These are phyloP conservation scores for Troglohyphantes excavatus DNA, from an alignment of 2,888 invertebrate genomes.

Conservation along the genomic window DNA sequence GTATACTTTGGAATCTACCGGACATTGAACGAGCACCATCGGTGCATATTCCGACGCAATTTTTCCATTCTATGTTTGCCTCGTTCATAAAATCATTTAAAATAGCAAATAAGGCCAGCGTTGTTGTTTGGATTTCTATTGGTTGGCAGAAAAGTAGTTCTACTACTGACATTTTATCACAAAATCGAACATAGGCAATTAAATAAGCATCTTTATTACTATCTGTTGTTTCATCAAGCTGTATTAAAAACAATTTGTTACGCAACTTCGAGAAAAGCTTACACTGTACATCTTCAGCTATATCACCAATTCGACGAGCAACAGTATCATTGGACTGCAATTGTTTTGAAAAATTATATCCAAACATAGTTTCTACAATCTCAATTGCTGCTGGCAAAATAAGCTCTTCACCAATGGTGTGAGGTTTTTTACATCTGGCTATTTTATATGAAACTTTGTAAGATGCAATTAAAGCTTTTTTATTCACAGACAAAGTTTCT, in stretches of 20 bases:
- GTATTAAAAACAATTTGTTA: slow-evolving; percentile 54
- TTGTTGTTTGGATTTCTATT: too few species aligned
- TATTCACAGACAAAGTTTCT: too few species aligned
- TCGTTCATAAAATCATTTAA: slow-evolving; percentile 37
- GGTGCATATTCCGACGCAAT: slow-evolving; percentile 66
- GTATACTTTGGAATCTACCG: too few species aligned
- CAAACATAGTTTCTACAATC: slow-evolving; percentile 43
- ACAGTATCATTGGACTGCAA: slow-evolving; percentile 65
- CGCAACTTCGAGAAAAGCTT: slow-evolving; percentile 62
- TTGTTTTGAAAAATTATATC: too few species aligned
- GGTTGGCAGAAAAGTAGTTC: too few species aligned
- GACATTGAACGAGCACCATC: slow-evolving; percentile 62
- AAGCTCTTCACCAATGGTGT: slow-evolving; percentile 67
- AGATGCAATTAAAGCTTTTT: too few species aligned
- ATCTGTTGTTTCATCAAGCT: too few species aligned
- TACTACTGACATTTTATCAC: too few species aligned
- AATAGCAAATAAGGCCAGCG: too few species aligned
- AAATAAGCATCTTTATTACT: too few species aligned
- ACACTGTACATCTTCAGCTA: slow-evolving; percentile 69
- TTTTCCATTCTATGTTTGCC: slow-evolving; percentile 64
- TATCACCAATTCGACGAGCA: slow-evolving; percentile 64
- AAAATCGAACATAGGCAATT: too few species aligned
- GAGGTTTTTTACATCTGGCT: slow-evolving; percentile 55
- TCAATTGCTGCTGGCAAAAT: slow-evolving; percentile 66
- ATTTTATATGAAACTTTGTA: slow-evolving; percentile 24